Percentiles rank a stretch among this genome's conserved stretches.
Evolutionary conservation across 2,797 vertebrate species (phyloP).

Genomic region (Phoeniculus purpureus): DNA sequence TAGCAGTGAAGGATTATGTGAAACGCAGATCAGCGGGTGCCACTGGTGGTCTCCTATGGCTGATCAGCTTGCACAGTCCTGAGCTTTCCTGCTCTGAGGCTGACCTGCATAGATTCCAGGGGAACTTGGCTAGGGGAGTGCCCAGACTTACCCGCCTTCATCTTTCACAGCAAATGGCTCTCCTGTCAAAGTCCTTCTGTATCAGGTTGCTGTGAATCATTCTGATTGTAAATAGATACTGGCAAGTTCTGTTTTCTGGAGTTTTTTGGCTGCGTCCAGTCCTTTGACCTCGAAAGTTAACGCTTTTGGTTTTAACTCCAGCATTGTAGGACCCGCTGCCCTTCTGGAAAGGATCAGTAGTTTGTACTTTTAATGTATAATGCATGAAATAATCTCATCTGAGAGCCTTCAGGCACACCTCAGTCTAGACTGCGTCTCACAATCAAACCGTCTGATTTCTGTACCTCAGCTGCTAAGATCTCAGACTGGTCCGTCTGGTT

Average conservation of each 20-base stretch:
- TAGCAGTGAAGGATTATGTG: background rate
- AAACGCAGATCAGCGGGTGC: background rate
- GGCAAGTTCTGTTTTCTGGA: background rate
- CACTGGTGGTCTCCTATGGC: background rate
- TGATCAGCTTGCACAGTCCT: background rate
- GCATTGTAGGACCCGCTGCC: background rate
- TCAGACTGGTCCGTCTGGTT: background rate
- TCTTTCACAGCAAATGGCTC: background rate
- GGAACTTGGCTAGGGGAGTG: background rate
- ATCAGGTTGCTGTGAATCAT: background rate
- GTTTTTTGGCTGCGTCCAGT: background rate
- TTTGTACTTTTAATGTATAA: constrained; percentile 14
- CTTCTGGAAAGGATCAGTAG: background rate
- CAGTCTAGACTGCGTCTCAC: background rate
- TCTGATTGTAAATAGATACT: background rate
- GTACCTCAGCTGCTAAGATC: fast-evolving
- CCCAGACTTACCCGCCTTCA: background rate
- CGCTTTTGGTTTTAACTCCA: background rate
- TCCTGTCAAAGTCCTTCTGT: background rate
- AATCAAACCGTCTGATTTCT: background rate
- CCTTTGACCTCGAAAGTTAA: background rate
- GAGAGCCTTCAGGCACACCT: background rate
- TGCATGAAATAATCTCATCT: background rate
- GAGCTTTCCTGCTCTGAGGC: background rate
- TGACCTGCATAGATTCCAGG: background rate